Percentiles rank a stretch among this genome's conserved stretches.
These are phyloP conservation scores for Periophthalmus magnuspinnatus DNA, from an alignment of 2,797 vertebrate species.

Conservation along the genomic window DNA sequence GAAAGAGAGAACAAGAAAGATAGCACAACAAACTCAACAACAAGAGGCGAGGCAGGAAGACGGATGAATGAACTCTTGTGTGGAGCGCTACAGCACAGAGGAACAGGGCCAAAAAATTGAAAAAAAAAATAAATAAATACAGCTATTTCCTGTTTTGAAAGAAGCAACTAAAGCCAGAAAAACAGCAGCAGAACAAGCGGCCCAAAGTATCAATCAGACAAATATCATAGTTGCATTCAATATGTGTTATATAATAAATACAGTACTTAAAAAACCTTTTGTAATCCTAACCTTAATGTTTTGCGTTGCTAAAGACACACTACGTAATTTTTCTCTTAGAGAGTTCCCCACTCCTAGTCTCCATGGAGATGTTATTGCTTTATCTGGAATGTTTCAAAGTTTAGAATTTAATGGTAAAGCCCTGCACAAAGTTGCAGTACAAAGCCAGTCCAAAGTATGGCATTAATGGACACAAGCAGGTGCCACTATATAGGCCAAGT, in stretches of 20 bases:
- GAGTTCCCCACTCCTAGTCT: too few relatives aligned
- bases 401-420: too few relatives aligned
- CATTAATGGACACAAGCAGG: too few relatives aligned
- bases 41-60: slow-evolving; percentile 45
- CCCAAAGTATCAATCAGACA: slow-evolving; percentile 28
- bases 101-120: slow-evolving; percentile 15
- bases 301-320: too few relatives aligned
- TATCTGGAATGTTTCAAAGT: too few relatives aligned
- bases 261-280: too few relatives aligned
- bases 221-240: neutral
- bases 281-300: too few relatives aligned
- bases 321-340: too few relatives aligned
- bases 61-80: slow-evolving; percentile 43
- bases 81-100: slow-evolving; percentile 35
- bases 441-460: too few relatives aligned
- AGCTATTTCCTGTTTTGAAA: slow-evolving; percentile 31
- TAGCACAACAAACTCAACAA: slow-evolving; percentile 33
- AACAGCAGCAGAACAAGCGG: slow-evolving; percentile 7
- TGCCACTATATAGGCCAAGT: too few relatives aligned
- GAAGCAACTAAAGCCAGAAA: slow-evolving; percentile 1
- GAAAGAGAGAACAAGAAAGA: slow-evolving; percentile 48
- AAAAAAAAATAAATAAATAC: slow-evolving; percentile 11
- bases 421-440: too few relatives aligned
- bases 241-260: neutral
- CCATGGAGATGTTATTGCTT: too few relatives aligned